Evolutionary conservation across 1,140 invertebrate species (phyloP), one percentile per base, ranked within the genome.

Genomic region (Choristoneura fumiferana): DNA sequence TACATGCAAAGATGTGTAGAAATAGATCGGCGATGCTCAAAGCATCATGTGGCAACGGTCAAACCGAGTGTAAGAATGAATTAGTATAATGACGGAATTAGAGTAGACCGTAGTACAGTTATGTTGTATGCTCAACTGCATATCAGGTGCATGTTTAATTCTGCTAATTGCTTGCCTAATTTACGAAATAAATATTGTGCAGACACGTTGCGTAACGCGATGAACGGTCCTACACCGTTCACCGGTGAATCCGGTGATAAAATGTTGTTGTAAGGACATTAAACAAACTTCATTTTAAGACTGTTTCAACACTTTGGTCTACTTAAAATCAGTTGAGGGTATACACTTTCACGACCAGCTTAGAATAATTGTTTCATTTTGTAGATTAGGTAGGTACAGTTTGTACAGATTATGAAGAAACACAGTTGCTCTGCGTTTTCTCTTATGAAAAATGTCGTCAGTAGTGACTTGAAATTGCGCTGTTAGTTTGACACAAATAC

Each of bases 51-150:
- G 18, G 18, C 10, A 45, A 15, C 18, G 43, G 14, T 40, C 39
- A 40, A 15, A 17, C 15, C 39, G 13, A n/a, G 40, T 29, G 22
- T 45, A 29, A 45, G 40, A 45, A 49, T 49, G 43, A 49, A 49
- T 49, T 29, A 49, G 43, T 49, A 49, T 49, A 49, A 49, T 49
- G 18, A 49, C 18, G 22, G 22, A 29, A 29, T 49, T 49, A 33
- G 29, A 49, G 43, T 49, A 49, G 8, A 33, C 43, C 43, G n/a
- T 49, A 0, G 12, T 49, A 49, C 43, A 49, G 43, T 49, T 49
- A 49, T 29, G 22, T 49, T 17, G 22, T 17, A 49, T 49, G 43
- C 43, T 49, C 43, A 49, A 6, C 43, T 49, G 43, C 43, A 49
- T 49, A 49, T 49, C 43, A 33, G 18, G 43, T 49, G 43, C 43